These are phyloP conservation scores for Scaptomyza cyrtandrae DNA, from an alignment of 2,888 invertebrate genomes.

Conservation along the genomic window DNA sequence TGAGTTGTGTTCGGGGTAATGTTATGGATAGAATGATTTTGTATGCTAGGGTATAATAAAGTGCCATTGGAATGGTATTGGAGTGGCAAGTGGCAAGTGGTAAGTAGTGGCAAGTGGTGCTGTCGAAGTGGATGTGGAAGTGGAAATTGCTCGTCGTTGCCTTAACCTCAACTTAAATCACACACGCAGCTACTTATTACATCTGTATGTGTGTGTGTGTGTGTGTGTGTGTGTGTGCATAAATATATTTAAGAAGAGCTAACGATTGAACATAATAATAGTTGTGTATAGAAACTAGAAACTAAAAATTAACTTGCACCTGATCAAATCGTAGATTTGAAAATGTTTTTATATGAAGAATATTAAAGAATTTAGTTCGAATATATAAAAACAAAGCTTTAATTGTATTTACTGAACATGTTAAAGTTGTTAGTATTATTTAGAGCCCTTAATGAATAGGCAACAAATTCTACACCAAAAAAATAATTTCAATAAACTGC, in stretches of 20 bases:
- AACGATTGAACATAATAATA: constrained; percentile 1
- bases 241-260: constrained; percentile 6
- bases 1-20: background rate
- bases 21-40: constrained; percentile 31
- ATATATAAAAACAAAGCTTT: no score
- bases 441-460: no score
- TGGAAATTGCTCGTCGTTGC: constrained; percentile 55
- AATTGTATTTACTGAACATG: no score
- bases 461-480: no score
- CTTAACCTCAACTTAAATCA: constrained; percentile 42
- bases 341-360: no score
- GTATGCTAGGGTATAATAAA: constrained; percentile 7
- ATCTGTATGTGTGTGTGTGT: constrained; percentile 5
- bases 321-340: constrained; percentile 10
- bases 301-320: constrained; percentile 14
- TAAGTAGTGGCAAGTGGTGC: constrained; percentile 21
- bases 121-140: constrained; percentile 59
- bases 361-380: no score
- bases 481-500: no score
- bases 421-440: no score
- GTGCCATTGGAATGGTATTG: constrained; percentile 11
- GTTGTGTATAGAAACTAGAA: constrained; percentile 2
- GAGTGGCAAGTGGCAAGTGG: constrained; percentile 29
- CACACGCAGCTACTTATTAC: constrained; percentile 43
- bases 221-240: no score